Base-by-base conservation (phyloP, 2,797 vertebrate genomes). In the Onychomys arenicola region DNA sequence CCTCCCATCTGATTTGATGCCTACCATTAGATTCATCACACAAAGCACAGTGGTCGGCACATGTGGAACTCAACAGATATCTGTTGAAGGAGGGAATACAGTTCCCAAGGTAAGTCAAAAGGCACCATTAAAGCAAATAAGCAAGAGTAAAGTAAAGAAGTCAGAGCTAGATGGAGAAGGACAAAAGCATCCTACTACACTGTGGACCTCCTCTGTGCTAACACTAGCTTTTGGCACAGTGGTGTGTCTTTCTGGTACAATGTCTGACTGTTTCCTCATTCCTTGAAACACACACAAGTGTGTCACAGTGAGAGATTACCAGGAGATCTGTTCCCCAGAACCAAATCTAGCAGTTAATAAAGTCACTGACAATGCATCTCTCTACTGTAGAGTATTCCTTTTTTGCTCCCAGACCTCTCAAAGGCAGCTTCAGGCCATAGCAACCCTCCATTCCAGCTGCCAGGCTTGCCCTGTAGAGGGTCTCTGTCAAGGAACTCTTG, bases 91-190 rank as follows among this genome's bases (percentile, higher is more conserved):
- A 55, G 19, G 29, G 29, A 84, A 59, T 16, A 29, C 6, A 12
- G 83, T 63, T 80, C 34, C 61, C 82, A 89, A 86, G 55, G 40
- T 65, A 83, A 76, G 86, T 87, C 32, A 86, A 69, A 63, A 92
- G 12, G 14, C 75, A 84, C 16, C 25, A 52, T 59, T 89, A 59
- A 75, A 76, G 55, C 80, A 91, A 90, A 92, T 4, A 40, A 67
- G 19, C 34, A 78, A 84, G 80, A 87, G 21, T 49, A 71, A 59
- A 69, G n/a, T 27, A 90, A 90, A 7, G 2, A 73, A 29, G 76
- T 2, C 17, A 13, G 13, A 61, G 32, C 12, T 25, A 61, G 34
- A 61, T 32, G 12, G 23, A 40, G 9, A 27, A 90, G 61, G 34
- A n/a, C 1, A 3, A 27, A 21, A 34, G 34, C 19, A 34, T 80